Evolutionary conservation across 2,888 invertebrate genomes (phyloP).

Genomic region (Nomada flava): DNA sequence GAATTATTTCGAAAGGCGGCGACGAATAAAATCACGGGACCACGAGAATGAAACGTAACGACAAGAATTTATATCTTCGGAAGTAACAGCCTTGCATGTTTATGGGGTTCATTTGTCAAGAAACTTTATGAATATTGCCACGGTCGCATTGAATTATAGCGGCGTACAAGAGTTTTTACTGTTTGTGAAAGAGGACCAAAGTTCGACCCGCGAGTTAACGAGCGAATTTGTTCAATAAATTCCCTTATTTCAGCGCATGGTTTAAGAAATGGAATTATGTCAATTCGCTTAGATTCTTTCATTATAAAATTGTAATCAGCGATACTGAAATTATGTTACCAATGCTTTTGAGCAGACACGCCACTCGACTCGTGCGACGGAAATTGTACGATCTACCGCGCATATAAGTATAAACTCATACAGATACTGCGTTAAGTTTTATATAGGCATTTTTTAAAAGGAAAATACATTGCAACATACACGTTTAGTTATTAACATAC

Average conservation of each 20-base stretch:
- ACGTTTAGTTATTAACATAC: neutral
- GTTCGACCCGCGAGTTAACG: neutral
- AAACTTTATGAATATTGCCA: conserved; percentile 15
- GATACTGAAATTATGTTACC: too few species aligned
- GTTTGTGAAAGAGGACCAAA: neutral
- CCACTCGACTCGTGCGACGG: conserved; percentile 9
- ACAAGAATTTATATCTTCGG: conserved; percentile 13
- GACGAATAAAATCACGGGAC: conserved; percentile 4
- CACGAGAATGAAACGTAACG: neutral
- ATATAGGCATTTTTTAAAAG: neutral
- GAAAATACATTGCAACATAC: neutral
- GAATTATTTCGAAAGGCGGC: neutral
- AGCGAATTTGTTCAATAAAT: neutral
- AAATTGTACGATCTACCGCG: neutral
- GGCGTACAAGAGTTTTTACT: neutral
- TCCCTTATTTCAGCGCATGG: too few species aligned
- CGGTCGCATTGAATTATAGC: neutral
- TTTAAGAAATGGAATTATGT: too few species aligned
- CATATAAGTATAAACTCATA: neutral
- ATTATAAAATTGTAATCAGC: too few species aligned
- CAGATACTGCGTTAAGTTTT: neutral
- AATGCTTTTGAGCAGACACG: neutral
- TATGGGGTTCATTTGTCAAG: conserved; percentile 28
- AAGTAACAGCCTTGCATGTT: conserved; percentile 16
- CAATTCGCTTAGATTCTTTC: too few species aligned